Conservation (phyloP, 2,888 invertebrate genomes). For the Amphipyra tragopoginis region DNA sequence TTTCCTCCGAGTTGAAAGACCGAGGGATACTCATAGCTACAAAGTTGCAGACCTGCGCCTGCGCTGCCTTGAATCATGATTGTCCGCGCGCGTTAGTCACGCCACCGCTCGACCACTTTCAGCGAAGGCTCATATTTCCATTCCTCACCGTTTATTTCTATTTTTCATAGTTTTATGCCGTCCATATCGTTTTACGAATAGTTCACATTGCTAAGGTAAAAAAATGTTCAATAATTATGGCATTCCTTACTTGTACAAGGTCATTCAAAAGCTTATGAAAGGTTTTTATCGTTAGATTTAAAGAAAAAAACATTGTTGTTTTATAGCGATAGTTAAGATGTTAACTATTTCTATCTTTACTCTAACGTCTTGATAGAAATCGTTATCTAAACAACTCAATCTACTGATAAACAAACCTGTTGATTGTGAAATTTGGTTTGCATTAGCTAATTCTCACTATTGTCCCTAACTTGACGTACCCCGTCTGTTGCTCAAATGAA, state of each 20-base stretch:
- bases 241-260: not conserved
- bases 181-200: slow-evolving; percentile 26
- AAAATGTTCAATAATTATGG: slow-evolving; percentile 4
- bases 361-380: slow-evolving; percentile 15
- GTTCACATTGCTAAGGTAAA: slow-evolving; percentile 5
- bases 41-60: slow-evolving; percentile 43
- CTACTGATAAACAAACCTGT: slow-evolving; percentile 20
- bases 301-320: not conserved
- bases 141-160: slow-evolving; percentile 54
- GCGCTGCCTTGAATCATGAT: slow-evolving; percentile 77
- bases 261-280: not conserved
- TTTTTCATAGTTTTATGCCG: slow-evolving; percentile 40
- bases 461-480: slow-evolving; percentile 14
- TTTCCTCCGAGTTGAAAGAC: slow-evolving; percentile 63
- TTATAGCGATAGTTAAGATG: not conserved
- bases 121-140: slow-evolving; percentile 52
- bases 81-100: slow-evolving; percentile 77
- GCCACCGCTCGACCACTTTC: slow-evolving; percentile 65
- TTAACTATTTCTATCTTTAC: not conserved
- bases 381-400: slow-evolving; percentile 18
- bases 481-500: slow-evolving; percentile 27
- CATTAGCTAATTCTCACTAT: slow-evolving; percentile 22
- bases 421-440: slow-evolving; percentile 23
- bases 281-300: not conserved
- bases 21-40: slow-evolving; percentile 46